Base-by-base conservation (phyloP, 2,888 invertebrate genomes). In the Drosophila borborema region DNA sequence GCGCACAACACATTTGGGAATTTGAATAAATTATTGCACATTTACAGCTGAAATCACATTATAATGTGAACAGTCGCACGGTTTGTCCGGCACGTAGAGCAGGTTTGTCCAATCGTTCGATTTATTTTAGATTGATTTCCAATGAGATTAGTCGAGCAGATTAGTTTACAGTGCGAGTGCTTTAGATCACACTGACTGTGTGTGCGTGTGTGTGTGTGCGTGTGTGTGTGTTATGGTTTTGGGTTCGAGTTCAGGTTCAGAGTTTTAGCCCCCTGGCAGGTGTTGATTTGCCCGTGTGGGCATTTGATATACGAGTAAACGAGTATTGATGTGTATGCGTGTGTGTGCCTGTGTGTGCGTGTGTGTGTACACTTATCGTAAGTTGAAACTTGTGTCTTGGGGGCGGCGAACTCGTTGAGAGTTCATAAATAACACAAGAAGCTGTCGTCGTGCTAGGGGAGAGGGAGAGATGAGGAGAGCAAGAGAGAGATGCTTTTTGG, bases 21-120 rank as follows among this genome's bases (percentile, higher is more conserved):
- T 85, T 89, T 85, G 82, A 89, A 85, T 85, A 85, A 85, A 89
- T 89, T 85, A 89, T 85, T 85, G 85, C 89, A 89, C 89, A 85
- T 85, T 89, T 85, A 89, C 85, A 85, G 88, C 77, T 80, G 63
- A 80, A 82, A 89, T 82, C 89, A 89, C 87, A 85, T 89, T 85
- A 80, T 84, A 89, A 85, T 87, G 80, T 80, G 80, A 72, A 48
- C 81, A 82, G 66, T 74, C 74, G 56, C 54, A 60, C 28, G 79
- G 66, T 63, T 58, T 54, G 67, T 72, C 72, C 77, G 58, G 66
- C 79, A 81, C 78, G 81, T 74, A 70, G 67, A 78, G 60, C 81
- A 77, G 77, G 80, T 77, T 79, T 82, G 77, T 80, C 78, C 81
- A 83, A 81, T 81, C 78, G 78, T 83, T 81, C 81, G 84, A 84